Conservation (phyloP, 2,888 invertebrate species). For the Caenorhabditis sp. region DNA sequence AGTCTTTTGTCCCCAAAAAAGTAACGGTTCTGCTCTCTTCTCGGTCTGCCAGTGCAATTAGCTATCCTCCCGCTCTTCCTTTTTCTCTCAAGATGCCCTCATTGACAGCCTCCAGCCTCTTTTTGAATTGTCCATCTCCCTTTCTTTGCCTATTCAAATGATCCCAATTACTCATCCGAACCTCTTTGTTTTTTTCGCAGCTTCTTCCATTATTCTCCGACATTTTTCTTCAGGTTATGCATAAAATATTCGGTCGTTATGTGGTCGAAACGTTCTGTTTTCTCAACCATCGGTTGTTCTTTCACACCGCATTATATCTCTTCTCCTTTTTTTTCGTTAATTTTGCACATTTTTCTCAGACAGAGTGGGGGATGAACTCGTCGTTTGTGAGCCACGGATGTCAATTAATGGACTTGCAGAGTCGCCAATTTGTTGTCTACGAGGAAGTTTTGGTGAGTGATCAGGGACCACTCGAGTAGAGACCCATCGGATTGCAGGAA, state of each 20-base stretch:
- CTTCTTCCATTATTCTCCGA: too few species aligned
- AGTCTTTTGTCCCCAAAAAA: too few species aligned
- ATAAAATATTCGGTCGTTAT: too few species aligned
- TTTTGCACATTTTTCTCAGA: background rate
- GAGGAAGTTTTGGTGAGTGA: conserved; percentile 33
- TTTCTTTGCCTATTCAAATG: background rate
- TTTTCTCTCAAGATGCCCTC: background rate
- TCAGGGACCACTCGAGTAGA: background rate
- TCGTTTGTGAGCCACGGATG: conserved; percentile 1
- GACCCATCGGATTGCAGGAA: conserved; percentile 5
- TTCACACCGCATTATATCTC: too few species aligned
- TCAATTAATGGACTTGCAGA: conserved; percentile 14
- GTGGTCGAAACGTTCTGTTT: too few species aligned
- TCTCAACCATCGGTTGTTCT: too few species aligned
- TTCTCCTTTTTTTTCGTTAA: background rate
- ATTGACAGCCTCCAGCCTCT: too few species aligned
- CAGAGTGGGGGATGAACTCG: conserved; percentile 11
- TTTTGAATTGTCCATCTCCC: too few species aligned
- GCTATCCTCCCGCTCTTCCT: background rate
- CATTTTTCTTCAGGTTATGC: too few species aligned
- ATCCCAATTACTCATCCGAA: background rate
- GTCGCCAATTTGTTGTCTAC: conserved; percentile 21
- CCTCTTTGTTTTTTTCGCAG: background rate
- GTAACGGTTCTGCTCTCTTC: too few species aligned
- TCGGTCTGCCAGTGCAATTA: conserved; percentile 1